A percentile compares a stretch with the other conserved stretches of the same genome.
Conservation (phyloP, 1,140 invertebrate genomes). For the Drosophila micromelanica region DNA sequence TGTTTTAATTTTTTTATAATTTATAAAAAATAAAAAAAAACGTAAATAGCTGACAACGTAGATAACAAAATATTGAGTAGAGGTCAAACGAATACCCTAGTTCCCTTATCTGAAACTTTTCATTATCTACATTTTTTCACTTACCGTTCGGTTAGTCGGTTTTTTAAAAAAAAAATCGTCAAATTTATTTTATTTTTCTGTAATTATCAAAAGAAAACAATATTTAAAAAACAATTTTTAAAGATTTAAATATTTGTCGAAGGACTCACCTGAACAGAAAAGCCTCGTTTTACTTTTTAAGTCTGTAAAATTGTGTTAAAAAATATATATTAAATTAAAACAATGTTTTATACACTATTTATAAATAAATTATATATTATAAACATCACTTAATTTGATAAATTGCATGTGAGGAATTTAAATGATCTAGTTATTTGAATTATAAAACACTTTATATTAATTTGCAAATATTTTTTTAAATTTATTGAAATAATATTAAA, state of each 20-base stretch:
- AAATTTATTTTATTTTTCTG: background rate
- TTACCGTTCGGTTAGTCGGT: background rate
- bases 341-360: too few relatives aligned
- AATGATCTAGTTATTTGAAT: too few relatives aligned
- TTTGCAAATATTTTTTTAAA: background rate
- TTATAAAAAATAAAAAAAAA: background rate
- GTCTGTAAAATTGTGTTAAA: background rate
- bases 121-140: background rate
- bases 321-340: too few relatives aligned
- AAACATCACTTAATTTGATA: too few relatives aligned
- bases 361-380: too few relatives aligned
- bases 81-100: background rate
- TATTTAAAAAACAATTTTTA: too few relatives aligned
- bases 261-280: too few relatives aligned
- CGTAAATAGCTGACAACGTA: background rate
- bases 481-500: background rate
- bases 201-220: background rate
- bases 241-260: too few relatives aligned
- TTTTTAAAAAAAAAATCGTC: background rate
- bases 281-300: background rate
- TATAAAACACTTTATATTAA: too few relatives aligned
- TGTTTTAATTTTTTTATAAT: background rate
- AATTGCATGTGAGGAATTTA: too few relatives aligned
- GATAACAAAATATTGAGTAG: background rate
- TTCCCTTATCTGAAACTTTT: constrained; percentile 2